These are phyloP conservation scores for Pelecanoides urinatrix DNA, from an alignment of 2,113 vertebrate species.

Conservation along the genomic window DNA sequence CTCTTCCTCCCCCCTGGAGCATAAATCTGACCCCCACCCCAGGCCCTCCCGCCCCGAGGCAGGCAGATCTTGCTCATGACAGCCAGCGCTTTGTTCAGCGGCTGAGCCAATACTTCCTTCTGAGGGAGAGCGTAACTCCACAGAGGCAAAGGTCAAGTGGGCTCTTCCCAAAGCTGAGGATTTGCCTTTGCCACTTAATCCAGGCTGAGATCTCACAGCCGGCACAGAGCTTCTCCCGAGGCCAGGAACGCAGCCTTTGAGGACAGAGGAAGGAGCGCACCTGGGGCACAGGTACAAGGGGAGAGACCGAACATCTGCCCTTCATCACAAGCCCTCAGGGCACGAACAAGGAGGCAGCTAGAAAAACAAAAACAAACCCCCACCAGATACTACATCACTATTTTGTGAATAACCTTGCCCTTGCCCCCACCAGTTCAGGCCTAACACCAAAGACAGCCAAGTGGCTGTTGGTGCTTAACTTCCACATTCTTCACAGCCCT, in stretches of 20 bases:
- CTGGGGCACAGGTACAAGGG: not conserved
- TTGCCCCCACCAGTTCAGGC: not conserved
- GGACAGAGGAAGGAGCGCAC: not conserved
- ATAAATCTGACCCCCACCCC: not conserved
- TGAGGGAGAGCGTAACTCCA: not conserved
- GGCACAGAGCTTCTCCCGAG: not conserved
- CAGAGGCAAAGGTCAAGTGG: conserved; percentile 57
- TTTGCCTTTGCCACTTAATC: conserved; percentile 32
- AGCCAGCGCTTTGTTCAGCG: not conserved
- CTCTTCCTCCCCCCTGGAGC: not conserved
- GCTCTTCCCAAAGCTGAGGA: conserved; percentile 58
- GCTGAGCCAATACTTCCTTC: conserved; percentile 56
- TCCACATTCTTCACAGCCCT: not conserved
- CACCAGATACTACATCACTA: not conserved
- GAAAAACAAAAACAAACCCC: not conserved
- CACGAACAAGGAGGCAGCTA: not conserved
- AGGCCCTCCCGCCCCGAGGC: not conserved
- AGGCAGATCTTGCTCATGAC: not conserved
- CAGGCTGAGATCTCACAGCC: not conserved
- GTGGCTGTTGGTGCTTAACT: not conserved
- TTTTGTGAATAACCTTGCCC: not conserved
- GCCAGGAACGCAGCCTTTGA: not conserved
- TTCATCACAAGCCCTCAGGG: not conserved
- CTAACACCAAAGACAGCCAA: not conserved
- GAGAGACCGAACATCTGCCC: not conserved